These are phyloP conservation scores for Rhabdophis nuchalis DNA, from an alignment of 2,797 vertebrate species.

Conservation along the genomic window DNA sequence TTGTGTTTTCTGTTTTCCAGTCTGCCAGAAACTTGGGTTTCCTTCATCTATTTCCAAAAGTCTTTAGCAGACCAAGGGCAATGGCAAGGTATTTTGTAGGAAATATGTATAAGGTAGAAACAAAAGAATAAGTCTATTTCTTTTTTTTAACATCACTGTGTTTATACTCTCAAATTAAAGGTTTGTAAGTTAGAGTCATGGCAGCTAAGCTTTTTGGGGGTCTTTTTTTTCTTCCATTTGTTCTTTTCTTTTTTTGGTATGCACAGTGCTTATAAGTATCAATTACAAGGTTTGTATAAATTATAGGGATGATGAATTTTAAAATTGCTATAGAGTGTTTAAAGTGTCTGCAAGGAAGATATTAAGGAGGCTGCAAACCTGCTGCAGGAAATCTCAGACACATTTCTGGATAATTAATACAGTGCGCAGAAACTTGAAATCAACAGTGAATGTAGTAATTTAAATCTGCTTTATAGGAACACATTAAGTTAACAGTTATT, in stretches of 20 bases:
- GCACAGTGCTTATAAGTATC: constrained; percentile 63
- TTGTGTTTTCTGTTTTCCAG: not conserved
- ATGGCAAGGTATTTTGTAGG: not conserved
- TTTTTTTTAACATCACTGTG: constrained; percentile 33
- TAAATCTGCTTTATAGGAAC: constrained; percentile 70
- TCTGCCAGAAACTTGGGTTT: fast-evolving
- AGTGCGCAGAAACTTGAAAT: constrained; percentile 70
- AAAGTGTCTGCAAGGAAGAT: constrained; percentile 61
- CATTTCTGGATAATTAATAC: constrained; percentile 75
- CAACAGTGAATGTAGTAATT: constrained; percentile 65
- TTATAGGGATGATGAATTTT: constrained; percentile 63
- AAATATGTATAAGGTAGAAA: constrained; percentile 22
- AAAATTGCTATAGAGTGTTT: constrained; percentile 55
- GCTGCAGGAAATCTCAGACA: constrained; percentile 66
- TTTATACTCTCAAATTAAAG: constrained; percentile 45
- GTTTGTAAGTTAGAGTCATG: constrained; percentile 49
- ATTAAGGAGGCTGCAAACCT: constrained; percentile 69
- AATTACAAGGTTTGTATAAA: constrained; percentile 65
- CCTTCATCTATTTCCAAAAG: not conserved
- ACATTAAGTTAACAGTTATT: constrained; percentile 74
- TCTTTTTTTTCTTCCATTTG: constrained; percentile 45
- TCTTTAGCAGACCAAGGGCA: not conserved
- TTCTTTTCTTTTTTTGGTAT: constrained; percentile 17
- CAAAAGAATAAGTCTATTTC: not conserved
- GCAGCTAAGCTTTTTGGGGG: constrained; percentile 52